Percentiles rank a stretch among this genome's conserved stretches.
phyloP scores from a whole-genome alignment of 1,140 invertebrate genomes.

The Aphelenchoides besseyi region DNA sequence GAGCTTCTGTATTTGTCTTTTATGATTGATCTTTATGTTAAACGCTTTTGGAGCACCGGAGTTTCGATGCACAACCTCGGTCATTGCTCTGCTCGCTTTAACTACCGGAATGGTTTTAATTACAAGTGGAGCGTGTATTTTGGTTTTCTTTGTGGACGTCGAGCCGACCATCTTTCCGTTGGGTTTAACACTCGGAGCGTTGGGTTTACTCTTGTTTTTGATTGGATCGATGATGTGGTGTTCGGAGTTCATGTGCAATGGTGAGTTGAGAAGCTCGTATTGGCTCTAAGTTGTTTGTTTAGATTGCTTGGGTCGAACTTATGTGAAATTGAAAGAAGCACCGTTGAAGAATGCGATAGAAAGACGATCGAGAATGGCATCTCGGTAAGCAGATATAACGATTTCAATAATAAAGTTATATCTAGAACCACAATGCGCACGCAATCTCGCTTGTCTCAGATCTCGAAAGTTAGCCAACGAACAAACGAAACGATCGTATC shows the following conservation, averaged over 20 bases:
- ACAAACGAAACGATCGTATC: constrained; percentile 25
- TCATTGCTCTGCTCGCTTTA: constrained; percentile 34
- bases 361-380: constrained; percentile 36
- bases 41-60: constrained; percentile 40
- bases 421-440: constrained; percentile 20
- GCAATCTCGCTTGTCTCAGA: constrained; percentile 25
- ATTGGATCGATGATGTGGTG: constrained; percentile 39
- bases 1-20: neutral
- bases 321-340: constrained; percentile 41
- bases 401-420: constrained; percentile 17
- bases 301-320: constrained; percentile 30
- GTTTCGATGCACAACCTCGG: constrained; percentile 41
- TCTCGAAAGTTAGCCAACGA: constrained; percentile 31
- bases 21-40: constrained; percentile 33
- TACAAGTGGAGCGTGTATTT: constrained; percentile 33
- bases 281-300: constrained; percentile 11
- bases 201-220: constrained; percentile 35
- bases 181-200: constrained; percentile 27
- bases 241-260: constrained; percentile 26
- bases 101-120: constrained; percentile 37
- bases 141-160: constrained; percentile 37
- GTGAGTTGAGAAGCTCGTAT: neutral
- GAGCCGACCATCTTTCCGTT: constrained; percentile 38
- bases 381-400: constrained; percentile 27
- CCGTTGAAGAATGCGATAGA: constrained; percentile 45